Evolutionary conservation across 92 coral and sea anemone genomes (phyloP).

Genomic region (Zoanthus sansibaricus): DNA sequence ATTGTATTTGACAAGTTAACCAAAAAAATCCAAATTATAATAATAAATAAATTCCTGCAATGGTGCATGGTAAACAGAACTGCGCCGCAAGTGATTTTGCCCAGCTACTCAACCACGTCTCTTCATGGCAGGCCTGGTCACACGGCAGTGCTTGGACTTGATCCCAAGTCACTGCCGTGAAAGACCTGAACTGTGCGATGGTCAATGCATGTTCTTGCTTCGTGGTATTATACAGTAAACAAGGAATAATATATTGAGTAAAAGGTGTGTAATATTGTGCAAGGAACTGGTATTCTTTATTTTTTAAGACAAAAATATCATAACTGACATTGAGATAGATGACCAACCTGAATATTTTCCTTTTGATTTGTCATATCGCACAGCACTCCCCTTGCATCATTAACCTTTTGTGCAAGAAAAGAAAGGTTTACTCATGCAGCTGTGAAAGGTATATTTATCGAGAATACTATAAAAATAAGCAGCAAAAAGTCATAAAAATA

Average conservation of each 20-base stretch:
- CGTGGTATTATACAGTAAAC: slow-evolving; percentile 39
- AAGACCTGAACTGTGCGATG: slow-evolving; percentile 42
- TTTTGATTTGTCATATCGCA: too few species aligned
- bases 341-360: too few species aligned
- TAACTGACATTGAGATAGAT: too few species aligned
- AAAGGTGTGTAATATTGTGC: slow-evolving; percentile 48
- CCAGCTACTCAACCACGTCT: slow-evolving; percentile 38
- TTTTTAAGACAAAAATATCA: neutral
- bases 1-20: slow-evolving; percentile 17
- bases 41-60: slow-evolving; percentile 36
- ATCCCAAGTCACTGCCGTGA: slow-evolving; percentile 45
- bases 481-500: too few species aligned
- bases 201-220: slow-evolving; percentile 38
- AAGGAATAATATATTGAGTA: slow-evolving; percentile 43
- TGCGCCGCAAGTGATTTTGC: slow-evolving; percentile 41
- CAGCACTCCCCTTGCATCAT: too few species aligned
- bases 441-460: too few species aligned
- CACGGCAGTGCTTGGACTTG: slow-evolving; percentile 44
- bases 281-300: slow-evolving; percentile 39
- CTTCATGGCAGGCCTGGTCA: slow-evolving; percentile 45
- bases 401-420: too few species aligned
- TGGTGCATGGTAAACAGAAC: slow-evolving; percentile 46
- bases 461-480: too few species aligned
- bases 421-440: too few species aligned
- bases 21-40: slow-evolving; percentile 31